A percentile compares a stretch with the other conserved stretches of the same genome.
These are phyloP conservation scores for Physeter macrocephalus DNA, from an alignment of 2,113 vertebrate genomes.

Conservation along the genomic window DNA sequence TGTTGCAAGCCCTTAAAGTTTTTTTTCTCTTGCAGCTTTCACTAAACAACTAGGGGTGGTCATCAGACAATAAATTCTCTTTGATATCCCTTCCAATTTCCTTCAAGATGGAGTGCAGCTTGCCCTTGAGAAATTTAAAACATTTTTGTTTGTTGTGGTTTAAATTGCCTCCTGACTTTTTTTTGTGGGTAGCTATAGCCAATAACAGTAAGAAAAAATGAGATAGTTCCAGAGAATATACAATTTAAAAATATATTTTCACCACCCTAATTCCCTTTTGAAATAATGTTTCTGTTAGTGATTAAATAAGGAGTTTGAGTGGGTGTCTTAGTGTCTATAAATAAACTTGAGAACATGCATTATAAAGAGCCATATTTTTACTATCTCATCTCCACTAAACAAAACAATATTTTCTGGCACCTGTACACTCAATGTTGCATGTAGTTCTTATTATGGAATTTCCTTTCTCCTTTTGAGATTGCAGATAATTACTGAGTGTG, in stretches of 20 bases:
- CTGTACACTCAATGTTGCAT: slow-evolving; percentile 68
- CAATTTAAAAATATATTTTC: slow-evolving; percentile 53
- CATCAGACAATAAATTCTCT: slow-evolving; percentile 58
- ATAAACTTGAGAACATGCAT: slow-evolving; percentile 67
- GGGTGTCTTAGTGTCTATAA: slow-evolving; percentile 66
- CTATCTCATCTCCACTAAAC: slow-evolving; percentile 70
- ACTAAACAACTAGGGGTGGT: slow-evolving; percentile 40
- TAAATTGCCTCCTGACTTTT: slow-evolving; percentile 20
- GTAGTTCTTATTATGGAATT: slow-evolving; percentile 74
- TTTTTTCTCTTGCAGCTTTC: slow-evolving; percentile 26
- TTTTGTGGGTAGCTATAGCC: background rate
- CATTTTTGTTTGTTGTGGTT: slow-evolving; percentile 38
- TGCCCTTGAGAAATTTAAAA: slow-evolving; percentile 61
- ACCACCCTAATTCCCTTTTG: slow-evolving; percentile 52
- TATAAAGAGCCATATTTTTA: slow-evolving; percentile 68
- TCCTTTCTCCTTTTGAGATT: slow-evolving; percentile 78
- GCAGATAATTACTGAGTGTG: slow-evolving; percentile 79
- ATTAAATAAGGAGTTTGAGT: slow-evolving; percentile 65
- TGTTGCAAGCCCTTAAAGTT: background rate
- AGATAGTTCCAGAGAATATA: slow-evolving; percentile 30
- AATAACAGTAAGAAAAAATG: slow-evolving; percentile 48
- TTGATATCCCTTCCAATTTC: slow-evolving; percentile 49
- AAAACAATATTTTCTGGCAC: slow-evolving; percentile 74
- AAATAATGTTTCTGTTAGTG: slow-evolving; percentile 62
- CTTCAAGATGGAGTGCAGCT: slow-evolving; percentile 36